Conservation (phyloP, 1,140 invertebrate species). For the Microplitis demolitor region DNA sequence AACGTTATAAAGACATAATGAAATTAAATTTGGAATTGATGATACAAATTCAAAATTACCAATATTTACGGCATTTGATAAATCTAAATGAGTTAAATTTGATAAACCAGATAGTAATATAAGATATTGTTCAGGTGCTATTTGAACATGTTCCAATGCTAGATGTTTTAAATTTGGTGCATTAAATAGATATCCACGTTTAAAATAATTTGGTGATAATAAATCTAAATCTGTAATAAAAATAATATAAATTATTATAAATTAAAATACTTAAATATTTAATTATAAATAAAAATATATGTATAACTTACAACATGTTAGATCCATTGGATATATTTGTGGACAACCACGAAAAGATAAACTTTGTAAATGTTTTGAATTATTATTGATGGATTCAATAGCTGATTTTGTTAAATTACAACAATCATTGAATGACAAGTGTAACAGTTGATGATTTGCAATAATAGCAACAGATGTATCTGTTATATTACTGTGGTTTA, state of each 20-base stretch:
- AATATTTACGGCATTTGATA: slow-evolving; percentile 72
- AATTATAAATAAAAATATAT: slow-evolving; percentile 16
- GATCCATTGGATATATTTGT: slow-evolving; percentile 21
- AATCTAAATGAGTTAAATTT: slow-evolving; percentile 76
- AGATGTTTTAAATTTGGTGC: slow-evolving; percentile 71
- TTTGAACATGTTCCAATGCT: slow-evolving; percentile 64
- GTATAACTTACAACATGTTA: slow-evolving; percentile 6
- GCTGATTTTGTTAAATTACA: slow-evolving; percentile 66
- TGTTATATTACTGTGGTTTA: slow-evolving; percentile 73
- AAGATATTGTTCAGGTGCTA: slow-evolving; percentile 60
- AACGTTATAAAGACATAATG: slow-evolving; percentile 79
- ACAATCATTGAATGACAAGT: slow-evolving; percentile 77
- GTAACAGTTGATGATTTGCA: slow-evolving; percentile 71
- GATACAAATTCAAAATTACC: slow-evolving; percentile 49
- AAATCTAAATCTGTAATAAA: slow-evolving; percentile 48
- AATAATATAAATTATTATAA: slow-evolving; percentile 42
- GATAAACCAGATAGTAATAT: slow-evolving; percentile 64
- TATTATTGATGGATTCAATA: slow-evolving; percentile 66
- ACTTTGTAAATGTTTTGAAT: slow-evolving; percentile 59
- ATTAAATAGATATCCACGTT: slow-evolving; percentile 65
- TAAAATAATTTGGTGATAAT: slow-evolving; percentile 51
- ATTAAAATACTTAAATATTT: slow-evolving; percentile 55
- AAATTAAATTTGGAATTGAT: slow-evolving; percentile 69
- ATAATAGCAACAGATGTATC: slow-evolving; percentile 72
- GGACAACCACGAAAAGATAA: slow-evolving; percentile 43